Percentiles rank a stretch among this genome's conserved stretches.
phyloP scores from a whole-genome alignment of 2,113 vertebrate species.

The Pandion haliaetus region DNA sequence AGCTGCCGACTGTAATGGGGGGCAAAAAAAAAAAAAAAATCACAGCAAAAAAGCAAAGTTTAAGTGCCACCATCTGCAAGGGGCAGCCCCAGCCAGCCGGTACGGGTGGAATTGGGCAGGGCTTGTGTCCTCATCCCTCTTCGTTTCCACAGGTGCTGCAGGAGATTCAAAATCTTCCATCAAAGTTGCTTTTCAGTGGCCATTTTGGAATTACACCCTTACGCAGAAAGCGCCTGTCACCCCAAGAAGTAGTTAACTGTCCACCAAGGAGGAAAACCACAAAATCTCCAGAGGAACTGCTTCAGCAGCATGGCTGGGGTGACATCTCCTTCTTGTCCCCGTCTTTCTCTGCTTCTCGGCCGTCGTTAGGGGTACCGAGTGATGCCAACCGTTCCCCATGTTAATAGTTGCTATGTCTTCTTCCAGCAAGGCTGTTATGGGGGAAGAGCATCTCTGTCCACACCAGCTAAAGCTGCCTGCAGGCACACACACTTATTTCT shows the following conservation, averaged over 20 bases:
- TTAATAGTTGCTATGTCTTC: neutral
- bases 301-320: neutral
- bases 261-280: neutral
- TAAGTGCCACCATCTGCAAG: neutral
- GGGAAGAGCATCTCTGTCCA: neutral
- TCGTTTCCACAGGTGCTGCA: neutral
- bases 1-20: neutral
- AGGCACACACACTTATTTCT: neutral
- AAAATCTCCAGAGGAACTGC: neutral
- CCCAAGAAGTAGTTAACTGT: neutral
- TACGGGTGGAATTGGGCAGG: rapidly evolving
- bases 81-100: neutral
- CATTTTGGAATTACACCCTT: rapidly evolving
- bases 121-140: neutral
- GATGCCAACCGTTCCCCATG: rapidly evolving
- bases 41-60: neutral
- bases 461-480: neutral
- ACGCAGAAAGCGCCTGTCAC: neutral
- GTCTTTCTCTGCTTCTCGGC: neutral
- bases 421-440: neutral
- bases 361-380: neutral
- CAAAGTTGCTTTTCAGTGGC: neutral
- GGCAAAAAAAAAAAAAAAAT: no score
- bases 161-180: neutral
- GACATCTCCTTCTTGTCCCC: neutral